Conservation (phyloP, 2,113 vertebrate genomes). For the Carlito syrichta region DNA sequence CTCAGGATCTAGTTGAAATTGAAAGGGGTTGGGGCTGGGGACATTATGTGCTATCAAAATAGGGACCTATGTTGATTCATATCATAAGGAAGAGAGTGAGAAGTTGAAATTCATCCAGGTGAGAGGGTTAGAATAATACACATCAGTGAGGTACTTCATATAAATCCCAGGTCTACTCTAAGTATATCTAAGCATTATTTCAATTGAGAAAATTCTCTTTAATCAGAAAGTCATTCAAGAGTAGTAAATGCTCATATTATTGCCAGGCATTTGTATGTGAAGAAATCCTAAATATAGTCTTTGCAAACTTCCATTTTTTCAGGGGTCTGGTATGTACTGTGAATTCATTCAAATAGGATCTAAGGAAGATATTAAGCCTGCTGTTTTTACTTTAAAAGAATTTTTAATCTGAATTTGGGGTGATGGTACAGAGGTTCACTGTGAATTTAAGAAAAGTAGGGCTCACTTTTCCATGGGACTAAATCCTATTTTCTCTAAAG, state of each 20-base stretch:
- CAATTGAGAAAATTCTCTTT: slow-evolving; percentile 3
- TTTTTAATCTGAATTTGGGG: neutral
- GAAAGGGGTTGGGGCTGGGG: neutral
- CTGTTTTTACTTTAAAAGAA: neutral
- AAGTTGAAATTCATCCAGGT: neutral
- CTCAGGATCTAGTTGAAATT: neutral
- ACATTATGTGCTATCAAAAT: neutral
- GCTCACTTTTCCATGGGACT: neutral
- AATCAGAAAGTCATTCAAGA: slow-evolving; percentile 14
- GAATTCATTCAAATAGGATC: neutral
- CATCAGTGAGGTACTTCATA: neutral
- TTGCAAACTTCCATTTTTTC: neutral
- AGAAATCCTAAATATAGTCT: neutral
- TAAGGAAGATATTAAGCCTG: neutral
- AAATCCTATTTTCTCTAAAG: neutral
- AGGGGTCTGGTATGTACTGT: neutral
- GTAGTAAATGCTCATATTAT: neutral
- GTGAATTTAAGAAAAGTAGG: neutral
- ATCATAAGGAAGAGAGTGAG: neutral
- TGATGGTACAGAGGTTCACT: neutral
- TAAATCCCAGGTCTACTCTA: neutral
- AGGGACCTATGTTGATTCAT: neutral
- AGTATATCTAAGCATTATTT: neutral
- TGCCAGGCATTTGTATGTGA: neutral
- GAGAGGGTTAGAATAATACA: neutral